These are phyloP conservation scores for Drosophila tropicalis DNA, from an alignment of 1,140 invertebrate species.

Conservation along the genomic window DNA sequence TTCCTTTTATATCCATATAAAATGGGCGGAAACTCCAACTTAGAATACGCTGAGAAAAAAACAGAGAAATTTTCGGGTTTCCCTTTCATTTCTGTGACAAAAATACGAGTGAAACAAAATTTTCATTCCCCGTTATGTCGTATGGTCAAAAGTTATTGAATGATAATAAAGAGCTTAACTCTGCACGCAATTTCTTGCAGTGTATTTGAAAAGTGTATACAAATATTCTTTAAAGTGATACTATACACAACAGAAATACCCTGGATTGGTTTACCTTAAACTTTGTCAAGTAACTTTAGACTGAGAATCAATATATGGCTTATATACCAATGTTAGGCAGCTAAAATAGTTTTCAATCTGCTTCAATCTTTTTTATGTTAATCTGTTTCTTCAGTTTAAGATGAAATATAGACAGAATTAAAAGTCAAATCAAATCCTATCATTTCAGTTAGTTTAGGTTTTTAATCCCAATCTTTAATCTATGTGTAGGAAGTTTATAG, in stretches of 20 bases:
- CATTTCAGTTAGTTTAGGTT: too few relatives aligned
- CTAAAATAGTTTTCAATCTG: too few relatives aligned
- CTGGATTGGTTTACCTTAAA: not conserved
- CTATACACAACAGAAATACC: not conserved
- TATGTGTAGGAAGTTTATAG: too few relatives aligned
- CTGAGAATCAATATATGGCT: too few relatives aligned
- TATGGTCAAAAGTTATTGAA: not conserved
- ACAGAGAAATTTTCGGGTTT: not conserved
- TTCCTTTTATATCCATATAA: not conserved
- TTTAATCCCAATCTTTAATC: too few relatives aligned
- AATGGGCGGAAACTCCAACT: not conserved
- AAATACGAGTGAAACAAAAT: too few relatives aligned
- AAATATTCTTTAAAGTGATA: not conserved
- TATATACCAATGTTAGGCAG: too few relatives aligned
- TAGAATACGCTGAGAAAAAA: conserved; percentile 11
- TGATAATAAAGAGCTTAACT: not conserved
- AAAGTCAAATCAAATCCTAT: too few relatives aligned
- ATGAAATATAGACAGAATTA: too few relatives aligned
- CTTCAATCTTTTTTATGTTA: too few relatives aligned
- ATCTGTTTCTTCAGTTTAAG: too few relatives aligned
- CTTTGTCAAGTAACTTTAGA: not conserved
- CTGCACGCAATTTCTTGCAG: not conserved
- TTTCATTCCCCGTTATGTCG: too few relatives aligned
- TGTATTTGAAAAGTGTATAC: not conserved
- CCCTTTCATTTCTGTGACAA: not conserved